A percentile compares a stretch with the other conserved stretches of the same genome.
Evolutionary conservation across 30 jellyfish, hydroid and myxozoan genomes (phyloP).

Genomic region (Rhopilema esculentum): DNA sequence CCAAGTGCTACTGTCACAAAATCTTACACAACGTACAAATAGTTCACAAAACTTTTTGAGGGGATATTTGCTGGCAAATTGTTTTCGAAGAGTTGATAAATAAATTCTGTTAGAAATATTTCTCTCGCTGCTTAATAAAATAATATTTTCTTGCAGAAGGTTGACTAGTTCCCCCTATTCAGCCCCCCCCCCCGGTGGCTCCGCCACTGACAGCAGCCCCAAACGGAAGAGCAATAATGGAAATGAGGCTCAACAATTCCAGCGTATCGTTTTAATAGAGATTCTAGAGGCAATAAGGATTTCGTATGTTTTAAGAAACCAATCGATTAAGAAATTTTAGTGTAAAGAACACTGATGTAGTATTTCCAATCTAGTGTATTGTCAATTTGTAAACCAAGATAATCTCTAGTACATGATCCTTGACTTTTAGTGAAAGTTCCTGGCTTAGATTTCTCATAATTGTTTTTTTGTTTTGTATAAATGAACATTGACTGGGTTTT

Average conservation of each 20-base stretch:
- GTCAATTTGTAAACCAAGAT: constrained; percentile 38
- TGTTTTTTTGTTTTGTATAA: constrained; percentile 16
- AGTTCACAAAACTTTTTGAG: too few species aligned
- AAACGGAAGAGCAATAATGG: constrained; percentile 37
- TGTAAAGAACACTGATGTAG: constrained; percentile 1
- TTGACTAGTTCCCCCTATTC: too few species aligned
- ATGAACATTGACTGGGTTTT: constrained; percentile 46
- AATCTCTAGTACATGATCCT: constrained; percentile 15
- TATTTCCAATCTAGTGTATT: constrained; percentile 21
- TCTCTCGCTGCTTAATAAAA: too few species aligned
- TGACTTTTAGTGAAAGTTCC: background rate
- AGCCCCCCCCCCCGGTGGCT: too few species aligned
- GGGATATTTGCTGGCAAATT: too few species aligned
- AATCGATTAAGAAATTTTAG: constrained; percentile 8
- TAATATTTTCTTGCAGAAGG: too few species aligned
- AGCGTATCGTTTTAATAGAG: constrained; percentile 1
- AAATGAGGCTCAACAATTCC: constrained; percentile 57
- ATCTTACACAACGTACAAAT: too few species aligned
- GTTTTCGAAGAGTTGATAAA: too few species aligned
- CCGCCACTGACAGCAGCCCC: constrained; percentile 61
- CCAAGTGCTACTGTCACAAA: too few species aligned
- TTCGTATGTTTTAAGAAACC: constrained; percentile 22
- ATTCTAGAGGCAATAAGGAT: background rate
- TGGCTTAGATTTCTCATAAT: constrained; percentile 8
- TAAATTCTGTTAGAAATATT: too few species aligned